Percentiles rank a stretch among this genome's conserved stretches.
Conservation (phyloP, 2,888 invertebrate species). For the Epirrhoe alternata region DNA sequence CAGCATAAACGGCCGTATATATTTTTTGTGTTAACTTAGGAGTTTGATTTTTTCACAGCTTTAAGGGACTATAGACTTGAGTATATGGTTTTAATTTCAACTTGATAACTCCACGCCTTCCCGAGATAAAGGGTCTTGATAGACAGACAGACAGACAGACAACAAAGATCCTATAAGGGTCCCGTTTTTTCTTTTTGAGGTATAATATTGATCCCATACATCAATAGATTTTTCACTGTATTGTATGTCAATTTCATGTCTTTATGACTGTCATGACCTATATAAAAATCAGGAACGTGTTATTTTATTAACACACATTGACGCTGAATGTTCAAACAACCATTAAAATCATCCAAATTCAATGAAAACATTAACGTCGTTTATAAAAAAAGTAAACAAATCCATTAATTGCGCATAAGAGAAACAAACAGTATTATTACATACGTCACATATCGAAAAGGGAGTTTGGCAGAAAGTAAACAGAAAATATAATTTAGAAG, state of each 20-base stretch:
- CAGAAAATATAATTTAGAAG: slow-evolving; percentile 86
- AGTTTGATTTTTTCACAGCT: no score
- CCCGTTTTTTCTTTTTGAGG: no score
- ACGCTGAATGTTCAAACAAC: slow-evolving; percentile 19
- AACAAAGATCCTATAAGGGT: no score
- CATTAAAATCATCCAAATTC: slow-evolving; percentile 39
- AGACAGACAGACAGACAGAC: no score
- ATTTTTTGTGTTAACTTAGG: no score
- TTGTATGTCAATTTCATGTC: neutral
- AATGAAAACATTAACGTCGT: slow-evolving; percentile 46
- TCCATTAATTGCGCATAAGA: slow-evolving; percentile 73
- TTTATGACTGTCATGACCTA: neutral
- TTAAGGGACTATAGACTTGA: no score
- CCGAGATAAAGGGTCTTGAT: no score
- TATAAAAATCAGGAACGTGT: neutral
- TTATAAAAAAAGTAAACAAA: slow-evolving; percentile 66
- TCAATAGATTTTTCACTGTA: neutral
- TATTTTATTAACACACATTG: neutral
- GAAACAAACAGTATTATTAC: slow-evolving; percentile 70
- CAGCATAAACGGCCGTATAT: no score
- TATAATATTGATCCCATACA: no score
- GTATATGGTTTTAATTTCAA: no score
- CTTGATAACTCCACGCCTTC: no score
- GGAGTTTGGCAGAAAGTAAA: slow-evolving; percentile 84
- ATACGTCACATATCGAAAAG: slow-evolving; percentile 75